phyloP scores from a whole-genome alignment of 2,113 vertebrate genomes.

The Scalopus aquaticus region DNA sequence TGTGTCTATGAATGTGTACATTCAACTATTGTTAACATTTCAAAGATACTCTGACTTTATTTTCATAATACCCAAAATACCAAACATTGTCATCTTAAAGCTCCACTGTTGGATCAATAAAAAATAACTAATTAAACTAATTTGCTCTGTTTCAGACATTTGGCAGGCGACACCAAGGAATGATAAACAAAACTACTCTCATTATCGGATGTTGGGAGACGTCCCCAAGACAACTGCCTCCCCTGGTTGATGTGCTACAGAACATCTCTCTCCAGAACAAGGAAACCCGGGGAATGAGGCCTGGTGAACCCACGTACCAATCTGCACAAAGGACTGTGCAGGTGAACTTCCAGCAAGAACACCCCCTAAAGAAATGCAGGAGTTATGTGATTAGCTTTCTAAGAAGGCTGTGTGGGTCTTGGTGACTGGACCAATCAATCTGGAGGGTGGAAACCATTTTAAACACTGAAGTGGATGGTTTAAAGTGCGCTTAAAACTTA shows the following conservation, averaged over 20 bases:
- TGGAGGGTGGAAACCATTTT: not conserved
- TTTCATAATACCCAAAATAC: not conserved
- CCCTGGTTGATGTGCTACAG: not conserved
- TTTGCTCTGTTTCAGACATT: not conserved
- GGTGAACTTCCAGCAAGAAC: not conserved
- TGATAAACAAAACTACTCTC: not conserved
- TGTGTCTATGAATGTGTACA: not conserved
- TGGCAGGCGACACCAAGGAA: not conserved
- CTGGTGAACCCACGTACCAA: not conserved
- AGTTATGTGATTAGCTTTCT: accelerated
- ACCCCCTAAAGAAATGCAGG: not conserved
- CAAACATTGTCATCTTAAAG: not conserved
- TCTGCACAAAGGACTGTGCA: not conserved
- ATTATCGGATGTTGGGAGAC: not conserved
- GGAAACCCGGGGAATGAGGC: not conserved
- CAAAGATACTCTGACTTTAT: not conserved
- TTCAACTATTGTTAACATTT: not conserved
- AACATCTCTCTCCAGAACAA: not conserved
- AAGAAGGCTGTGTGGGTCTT: not conserved
- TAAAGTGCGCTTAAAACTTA: not conserved
- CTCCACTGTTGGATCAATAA: not conserved
- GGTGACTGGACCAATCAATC: not conserved
- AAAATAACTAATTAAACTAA: not conserved
- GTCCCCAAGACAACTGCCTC: not conserved
- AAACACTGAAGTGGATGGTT: not conserved